phyloP scores from a whole-genome alignment of 2,888 invertebrate species.

The Volucella inanis region DNA sequence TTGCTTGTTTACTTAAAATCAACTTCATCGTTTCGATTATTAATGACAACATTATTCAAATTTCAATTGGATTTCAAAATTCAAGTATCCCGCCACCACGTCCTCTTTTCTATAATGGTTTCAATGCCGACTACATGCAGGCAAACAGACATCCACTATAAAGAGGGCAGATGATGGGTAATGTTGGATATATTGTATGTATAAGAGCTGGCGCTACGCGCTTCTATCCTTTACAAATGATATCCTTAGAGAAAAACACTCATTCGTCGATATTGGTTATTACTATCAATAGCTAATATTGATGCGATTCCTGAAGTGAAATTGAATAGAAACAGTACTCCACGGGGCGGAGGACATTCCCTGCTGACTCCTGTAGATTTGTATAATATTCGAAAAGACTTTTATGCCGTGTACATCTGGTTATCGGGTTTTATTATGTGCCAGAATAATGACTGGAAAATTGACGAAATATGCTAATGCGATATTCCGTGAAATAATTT shows the following conservation, averaged over 20 bases:
- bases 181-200: too few relatives aligned
- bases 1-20: conserved; percentile 69
- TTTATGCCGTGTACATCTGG: conserved; percentile 51
- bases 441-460: conserved; percentile 63
- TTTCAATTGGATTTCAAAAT: conserved; percentile 67
- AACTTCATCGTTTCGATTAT: conserved; percentile 72
- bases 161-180: too few relatives aligned
- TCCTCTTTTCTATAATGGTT: not conserved
- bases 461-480: conserved; percentile 71
- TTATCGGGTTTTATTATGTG: conserved; percentile 64
- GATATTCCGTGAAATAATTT: conserved; percentile 65
- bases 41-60: conserved; percentile 74
- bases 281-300: conserved; percentile 65
- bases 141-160: too few relatives aligned
- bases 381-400: conserved; percentile 42
- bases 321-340: not conserved
- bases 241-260: conserved; percentile 50
- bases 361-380: conserved; percentile 25
- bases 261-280: conserved; percentile 53
- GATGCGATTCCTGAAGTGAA: conserved; percentile 5
- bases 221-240: conserved; percentile 22
- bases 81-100: conserved; percentile 35
- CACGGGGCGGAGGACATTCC: conserved; percentile 24
- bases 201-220: not conserved
- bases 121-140: too few relatives aligned